phyloP scores from a whole-genome alignment of 2,113 vertebrate species.

The Ptyas mucosa region DNA sequence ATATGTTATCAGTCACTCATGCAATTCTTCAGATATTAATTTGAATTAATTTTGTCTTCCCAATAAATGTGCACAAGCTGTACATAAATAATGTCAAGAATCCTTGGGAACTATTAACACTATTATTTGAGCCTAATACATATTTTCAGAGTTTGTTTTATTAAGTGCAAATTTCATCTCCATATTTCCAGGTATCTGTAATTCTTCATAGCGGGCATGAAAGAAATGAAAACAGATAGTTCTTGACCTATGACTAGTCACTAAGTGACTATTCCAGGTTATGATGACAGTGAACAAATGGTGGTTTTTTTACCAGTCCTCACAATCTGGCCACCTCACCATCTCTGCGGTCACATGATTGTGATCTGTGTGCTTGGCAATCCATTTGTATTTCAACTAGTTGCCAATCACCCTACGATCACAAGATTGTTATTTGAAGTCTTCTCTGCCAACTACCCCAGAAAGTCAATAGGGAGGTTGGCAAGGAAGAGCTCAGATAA shows the following conservation, averaged over 20 bases:
- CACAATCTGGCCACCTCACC: background rate
- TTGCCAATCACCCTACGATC: background rate
- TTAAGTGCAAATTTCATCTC: background rate
- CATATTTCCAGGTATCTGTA: background rate
- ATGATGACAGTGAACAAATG: background rate
- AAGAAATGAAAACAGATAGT: background rate
- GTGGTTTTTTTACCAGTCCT: background rate
- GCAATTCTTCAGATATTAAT: constrained; percentile 1
- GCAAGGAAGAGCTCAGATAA: background rate
- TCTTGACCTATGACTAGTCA: background rate
- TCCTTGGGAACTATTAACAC: background rate
- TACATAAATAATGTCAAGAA: background rate
- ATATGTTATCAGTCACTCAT: background rate
- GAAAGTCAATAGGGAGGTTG: background rate
- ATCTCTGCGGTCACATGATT: background rate
- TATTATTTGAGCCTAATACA: background rate
- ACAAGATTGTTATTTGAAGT: background rate
- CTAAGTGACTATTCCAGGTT: background rate
- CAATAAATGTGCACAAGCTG: background rate
- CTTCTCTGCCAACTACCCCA: background rate
- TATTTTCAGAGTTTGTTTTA: constrained; percentile 2
- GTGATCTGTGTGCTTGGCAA: background rate
- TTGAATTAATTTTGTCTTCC: constrained; percentile 9
- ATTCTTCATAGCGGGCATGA: background rate
- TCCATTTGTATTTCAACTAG: background rate